Evolutionary conservation across 2,113 vertebrate species (phyloP), one percentile per base, ranked within the genome.

Genomic region (Serilophus lunatus): DNA sequence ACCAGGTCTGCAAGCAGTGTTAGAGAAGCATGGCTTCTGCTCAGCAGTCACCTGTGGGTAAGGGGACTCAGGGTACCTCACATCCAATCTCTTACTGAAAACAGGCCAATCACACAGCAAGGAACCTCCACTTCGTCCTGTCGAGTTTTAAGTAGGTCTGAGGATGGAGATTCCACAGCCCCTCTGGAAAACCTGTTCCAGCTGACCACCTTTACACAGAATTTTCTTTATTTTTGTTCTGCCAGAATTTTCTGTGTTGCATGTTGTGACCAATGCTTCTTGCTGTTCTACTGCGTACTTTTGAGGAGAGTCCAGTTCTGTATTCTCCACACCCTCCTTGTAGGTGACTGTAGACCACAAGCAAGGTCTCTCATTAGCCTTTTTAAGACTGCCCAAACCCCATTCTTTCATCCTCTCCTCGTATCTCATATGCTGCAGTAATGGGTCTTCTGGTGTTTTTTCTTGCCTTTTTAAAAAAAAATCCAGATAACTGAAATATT

Each of bases 1-100:
- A 80, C 18, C 13, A 20, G 12, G 35, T 50, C n/a, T 89, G 60
- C 29, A 40, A 50, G 33, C 4, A 42, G 17, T 1, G 0, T 75
- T 82, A 45, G 18, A 59, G 15, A 16, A 91, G 49, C 15, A 54
- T n/a, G 42, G n/a, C 12, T 80, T 56, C 76, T 86, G 40, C 51
- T 80, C 59, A 66, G 17, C 29, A 66, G 20, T 72, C 49, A n/a
- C 9, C 45, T 19, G 22, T 1, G 6, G 4, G 3, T 50, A 42
- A 50, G 23, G 7, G 16, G 1, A 36, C 11, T 54, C 1, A 0
- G 14, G 3, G 13, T 35, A 7, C 18, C 19, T 59, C 35, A 18
- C 10, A 16, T 80, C 25, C 38, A 76, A 0, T 6, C 4, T 63
- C 8, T 51, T 5, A 0, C 28, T 36, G n/a, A 14, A 61, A 81